A percentile compares a stretch with the other conserved stretches of the same genome.
Conservation (phyloP, 2,888 invertebrate species). For the Exocentrus adspersus region DNA sequence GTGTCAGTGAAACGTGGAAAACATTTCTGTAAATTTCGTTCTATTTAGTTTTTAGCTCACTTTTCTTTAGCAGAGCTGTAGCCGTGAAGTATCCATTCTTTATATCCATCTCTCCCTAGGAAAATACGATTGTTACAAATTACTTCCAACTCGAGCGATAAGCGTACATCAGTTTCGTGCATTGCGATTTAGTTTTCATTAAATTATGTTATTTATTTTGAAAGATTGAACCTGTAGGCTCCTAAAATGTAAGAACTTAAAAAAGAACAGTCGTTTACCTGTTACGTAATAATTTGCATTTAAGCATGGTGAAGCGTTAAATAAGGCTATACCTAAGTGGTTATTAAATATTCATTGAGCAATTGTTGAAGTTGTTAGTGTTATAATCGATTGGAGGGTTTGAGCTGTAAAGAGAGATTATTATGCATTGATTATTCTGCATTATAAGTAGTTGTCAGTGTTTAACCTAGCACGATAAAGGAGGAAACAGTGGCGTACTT, state of each 20-base stretch:
- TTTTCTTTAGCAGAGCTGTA: neutral
- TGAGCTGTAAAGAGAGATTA: conserved; percentile 13
- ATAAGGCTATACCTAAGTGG: conserved; percentile 4
- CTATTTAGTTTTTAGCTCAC: conserved; percentile 8
- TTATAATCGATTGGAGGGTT: conserved; percentile 12
- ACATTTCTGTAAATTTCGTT: neutral
- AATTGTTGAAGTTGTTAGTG: conserved; percentile 11
- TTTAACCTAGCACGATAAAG: neutral
- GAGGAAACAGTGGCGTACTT: neutral
- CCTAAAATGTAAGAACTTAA: neutral
- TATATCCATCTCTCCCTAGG: neutral
- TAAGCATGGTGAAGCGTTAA: conserved; percentile 11
- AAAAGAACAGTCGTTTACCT: neutral
- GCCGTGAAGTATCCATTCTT: neutral
- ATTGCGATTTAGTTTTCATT: too few species aligned
- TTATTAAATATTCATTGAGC: conserved; percentile 21
- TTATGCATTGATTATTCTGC: conserved; percentile 17
- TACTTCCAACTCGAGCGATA: neutral
- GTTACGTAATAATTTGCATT: neutral
- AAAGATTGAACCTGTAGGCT: too few species aligned
- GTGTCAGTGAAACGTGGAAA: conserved; percentile 4
- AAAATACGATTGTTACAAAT: neutral
- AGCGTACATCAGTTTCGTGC: neutral
- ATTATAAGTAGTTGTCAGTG: conserved; percentile 10
- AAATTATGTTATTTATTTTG: too few species aligned